Percentiles rank a stretch among this genome's conserved stretches.
These are phyloP conservation scores for Lithobates sylvaticus DNA, from an alignment of 2,797 vertebrate genomes.

Conservation along the genomic window DNA sequence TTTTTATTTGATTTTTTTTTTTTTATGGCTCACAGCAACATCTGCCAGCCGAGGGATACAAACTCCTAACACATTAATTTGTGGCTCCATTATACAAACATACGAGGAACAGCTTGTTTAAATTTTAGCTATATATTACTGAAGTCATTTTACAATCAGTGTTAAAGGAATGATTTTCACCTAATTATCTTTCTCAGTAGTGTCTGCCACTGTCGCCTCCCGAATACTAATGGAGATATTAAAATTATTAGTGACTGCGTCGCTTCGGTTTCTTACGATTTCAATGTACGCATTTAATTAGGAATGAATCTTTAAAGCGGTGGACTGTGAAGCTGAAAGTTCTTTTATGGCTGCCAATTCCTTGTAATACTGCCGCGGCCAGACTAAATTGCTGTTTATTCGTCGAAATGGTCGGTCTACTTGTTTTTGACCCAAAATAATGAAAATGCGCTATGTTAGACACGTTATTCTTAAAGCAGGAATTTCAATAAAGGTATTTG, in stretches of 20 bases:
- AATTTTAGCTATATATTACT: not conserved
- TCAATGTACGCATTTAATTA: slow-evolving; percentile 14
- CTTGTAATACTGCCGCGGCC: not conserved
- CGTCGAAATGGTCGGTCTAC: not conserved
- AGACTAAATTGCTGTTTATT: not conserved
- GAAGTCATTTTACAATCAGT: slow-evolving; percentile 2
- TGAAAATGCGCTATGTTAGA: not conserved
- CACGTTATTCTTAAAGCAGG: not conserved
- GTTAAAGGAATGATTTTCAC: not conserved
- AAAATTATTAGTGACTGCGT: slow-evolving; percentile 22
- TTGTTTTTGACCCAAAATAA: not conserved
- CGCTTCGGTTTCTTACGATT: not conserved
- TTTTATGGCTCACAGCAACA: not conserved
- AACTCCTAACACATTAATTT: not conserved
- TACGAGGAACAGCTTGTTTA: not conserved
- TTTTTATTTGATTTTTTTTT: too few species aligned
- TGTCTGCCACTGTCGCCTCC: not conserved
- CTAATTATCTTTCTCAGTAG: not conserved
- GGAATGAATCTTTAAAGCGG: slow-evolving; percentile 27
- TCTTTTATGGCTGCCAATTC: not conserved
- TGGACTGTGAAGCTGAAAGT: slow-evolving; percentile 13
- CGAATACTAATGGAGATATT: slow-evolving; percentile 15
- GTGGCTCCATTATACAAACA: not conserved
- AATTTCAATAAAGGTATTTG: too few species aligned
- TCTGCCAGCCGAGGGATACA: not conserved